Conservation (phyloP, 2,888 invertebrate species). For the Rhagonycha fulva region DNA sequence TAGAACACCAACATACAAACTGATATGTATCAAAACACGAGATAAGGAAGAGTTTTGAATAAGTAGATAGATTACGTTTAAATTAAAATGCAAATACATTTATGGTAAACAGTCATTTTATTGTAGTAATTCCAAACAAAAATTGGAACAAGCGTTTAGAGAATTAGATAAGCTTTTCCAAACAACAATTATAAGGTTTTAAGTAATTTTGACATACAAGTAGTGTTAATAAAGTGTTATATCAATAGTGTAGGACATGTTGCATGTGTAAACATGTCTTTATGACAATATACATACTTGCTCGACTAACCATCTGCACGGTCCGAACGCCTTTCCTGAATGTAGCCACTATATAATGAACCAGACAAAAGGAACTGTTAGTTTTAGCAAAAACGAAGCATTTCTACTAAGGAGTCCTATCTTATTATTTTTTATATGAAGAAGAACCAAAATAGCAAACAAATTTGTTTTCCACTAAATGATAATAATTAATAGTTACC, state of each 20-base stretch:
- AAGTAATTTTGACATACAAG: constrained; percentile 12
- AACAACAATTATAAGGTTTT: constrained; percentile 10
- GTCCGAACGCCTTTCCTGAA: constrained; percentile 99
- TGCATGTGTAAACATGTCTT: constrained; percentile 16
- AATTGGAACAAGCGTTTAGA: constrained; percentile 2
- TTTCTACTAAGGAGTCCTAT: constrained; percentile 37
- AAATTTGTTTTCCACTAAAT: background rate
- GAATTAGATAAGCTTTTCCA: constrained; percentile 7
- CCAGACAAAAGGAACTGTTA: constrained; percentile 59
- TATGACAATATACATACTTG: constrained; percentile 82
- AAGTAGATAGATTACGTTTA: constrained; percentile 1
- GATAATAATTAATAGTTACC: too few relatives aligned
- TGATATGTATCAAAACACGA: constrained; percentile 27
- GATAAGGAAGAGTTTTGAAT: constrained; percentile 4
- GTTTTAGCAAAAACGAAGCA: constrained; percentile 48
- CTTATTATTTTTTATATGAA: constrained; percentile 23
- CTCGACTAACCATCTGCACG: constrained; percentile 97
- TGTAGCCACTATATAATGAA: constrained; percentile 84
- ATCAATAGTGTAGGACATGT: constrained; percentile 13
- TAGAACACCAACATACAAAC: constrained; percentile 37
- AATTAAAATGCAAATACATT: constrained; percentile 8
- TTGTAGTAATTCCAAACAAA: background rate
- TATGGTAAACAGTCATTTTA: background rate
- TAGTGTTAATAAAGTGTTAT: constrained; percentile 23
- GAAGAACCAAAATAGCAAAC: constrained; percentile 13